Evolutionary conservation across 1,140 invertebrate genomes (phyloP), one percentile per base, ranked within the genome.

Genomic region (Episyrphus balteatus): DNA sequence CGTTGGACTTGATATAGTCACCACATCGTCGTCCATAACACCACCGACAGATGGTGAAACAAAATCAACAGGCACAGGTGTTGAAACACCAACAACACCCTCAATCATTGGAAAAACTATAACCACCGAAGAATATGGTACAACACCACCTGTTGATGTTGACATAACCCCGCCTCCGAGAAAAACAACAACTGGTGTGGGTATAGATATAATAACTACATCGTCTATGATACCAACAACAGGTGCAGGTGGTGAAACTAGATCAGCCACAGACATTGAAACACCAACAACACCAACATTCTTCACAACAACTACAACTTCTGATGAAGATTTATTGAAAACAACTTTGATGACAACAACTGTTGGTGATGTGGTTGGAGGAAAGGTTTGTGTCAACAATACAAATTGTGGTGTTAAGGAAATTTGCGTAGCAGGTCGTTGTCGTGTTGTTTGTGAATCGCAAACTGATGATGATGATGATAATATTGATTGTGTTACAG

Each of bases 351-450:
- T n/a, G n/a, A n/a, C 34, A 15, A 37, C 12, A 37, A 37, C 5
- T 37, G 34, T n/a, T 37, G 15, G 3, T 37, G 15, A 26, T 26
- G 21, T 26, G 21, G 21, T 26, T 26, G 3, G 21, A 26, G 21
- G 21, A 26, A 54, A 62, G 53, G 59, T 65, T 51, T 65, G 62
- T 65, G 62, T 59, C 53, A 52, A 62, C 58, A 58, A 65, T 64
- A 62, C 62, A 65, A 65, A 78, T 46, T 80, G 77, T 56, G 61
- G 69, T 31, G 52, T 63, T 46, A 66, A 68, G 46, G 68, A 77
- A 61, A 72, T 72, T 39, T 80, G 78, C 58, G 66, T 77, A 21
- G 69, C 73, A 57, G 69, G 72, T 14, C 59, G 66, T 57, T 79
- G 76, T 62, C 59, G 62, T 40, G 71, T 68, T 51, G 76, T 77